phyloP scores from a whole-genome alignment of 1,140 invertebrate species.

The Bombus confusus region DNA sequence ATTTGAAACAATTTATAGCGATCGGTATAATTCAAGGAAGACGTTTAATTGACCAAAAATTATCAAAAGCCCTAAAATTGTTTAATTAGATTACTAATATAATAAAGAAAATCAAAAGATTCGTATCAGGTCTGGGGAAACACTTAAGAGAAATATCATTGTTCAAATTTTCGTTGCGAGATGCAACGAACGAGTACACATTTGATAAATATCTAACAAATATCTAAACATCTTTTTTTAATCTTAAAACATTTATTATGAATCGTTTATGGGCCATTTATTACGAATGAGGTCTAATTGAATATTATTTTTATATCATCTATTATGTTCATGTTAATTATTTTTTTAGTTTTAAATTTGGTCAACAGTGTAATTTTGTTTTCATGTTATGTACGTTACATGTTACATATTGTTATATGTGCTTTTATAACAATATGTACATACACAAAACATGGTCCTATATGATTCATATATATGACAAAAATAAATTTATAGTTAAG shows the following conservation, averaged over 20 bases:
- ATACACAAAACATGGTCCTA: conserved; percentile 76
- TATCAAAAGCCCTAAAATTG: background rate
- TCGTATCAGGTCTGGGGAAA: background rate
- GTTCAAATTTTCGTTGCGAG: conserved; percentile 57
- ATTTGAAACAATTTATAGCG: background rate
- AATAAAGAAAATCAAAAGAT: background rate
- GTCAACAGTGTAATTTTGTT: conserved; percentile 37
- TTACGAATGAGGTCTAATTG: conserved; percentile 67
- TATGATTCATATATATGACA: conserved; percentile 74
- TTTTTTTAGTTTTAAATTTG: conserved; percentile 29
- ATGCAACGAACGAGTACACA: conserved; percentile 59
- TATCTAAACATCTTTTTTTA: conserved; percentile 22
- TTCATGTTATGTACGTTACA: conserved; percentile 65
- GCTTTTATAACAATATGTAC: conserved; percentile 67
- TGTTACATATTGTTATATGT: conserved; percentile 44
- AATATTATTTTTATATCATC: conserved; percentile 16
- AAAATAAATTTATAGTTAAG: conserved; percentile 40
- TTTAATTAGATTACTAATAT: background rate
- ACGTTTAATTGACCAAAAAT: background rate
- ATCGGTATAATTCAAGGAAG: background rate
- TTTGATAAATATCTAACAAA: conserved; percentile 26
- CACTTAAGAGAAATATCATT: conserved; percentile 19
- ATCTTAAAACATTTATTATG: conserved; percentile 43
- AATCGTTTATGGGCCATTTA: conserved; percentile 32
- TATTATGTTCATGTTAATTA: conserved; percentile 22